These are phyloP conservation scores for Enteromius afrohamiltoni DNA, from an alignment of 2,797 vertebrate species.

Conservation along the genomic window DNA sequence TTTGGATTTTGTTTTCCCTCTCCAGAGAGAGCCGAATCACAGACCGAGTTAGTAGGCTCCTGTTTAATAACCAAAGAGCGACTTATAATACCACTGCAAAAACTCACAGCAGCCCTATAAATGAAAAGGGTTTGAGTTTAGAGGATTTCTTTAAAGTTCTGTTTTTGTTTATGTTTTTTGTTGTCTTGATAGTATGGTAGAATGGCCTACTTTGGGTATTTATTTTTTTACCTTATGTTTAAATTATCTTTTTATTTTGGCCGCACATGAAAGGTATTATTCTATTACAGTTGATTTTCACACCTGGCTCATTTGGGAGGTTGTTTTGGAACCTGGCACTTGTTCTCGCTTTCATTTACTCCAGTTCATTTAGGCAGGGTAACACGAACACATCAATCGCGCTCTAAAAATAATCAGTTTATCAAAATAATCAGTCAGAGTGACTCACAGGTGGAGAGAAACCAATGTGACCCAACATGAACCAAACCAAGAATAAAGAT, in stretches of 20 bases:
- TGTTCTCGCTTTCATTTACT: not conserved
- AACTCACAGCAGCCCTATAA: constrained; percentile 14
- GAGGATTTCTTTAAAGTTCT: not conserved
- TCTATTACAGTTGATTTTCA: not conserved
- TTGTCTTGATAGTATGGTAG: not conserved
- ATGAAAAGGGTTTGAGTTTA: not conserved
- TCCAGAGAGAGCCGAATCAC: not conserved
- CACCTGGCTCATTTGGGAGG: not conserved
- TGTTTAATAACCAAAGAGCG: constrained; percentile 9
- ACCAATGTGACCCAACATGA: not conserved
- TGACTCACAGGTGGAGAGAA: not conserved
- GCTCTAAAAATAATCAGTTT: not conserved
- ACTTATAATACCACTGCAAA: constrained; percentile 20
- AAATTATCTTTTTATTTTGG: not conserved
- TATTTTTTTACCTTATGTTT: not conserved
- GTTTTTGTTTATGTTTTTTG: constrained; percentile 1
- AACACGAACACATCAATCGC: not conserved
- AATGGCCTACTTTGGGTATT: not conserved
- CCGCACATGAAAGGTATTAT: not conserved
- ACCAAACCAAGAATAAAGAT: not conserved
- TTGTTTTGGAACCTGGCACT: not conserved
- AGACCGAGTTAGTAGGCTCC: not conserved
- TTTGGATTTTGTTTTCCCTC: constrained; percentile 15
- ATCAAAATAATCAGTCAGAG: constrained; percentile 1
- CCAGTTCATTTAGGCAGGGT: not conserved